Percentiles rank a stretch among this genome's conserved stretches.
Conservation (phyloP, 2,113 vertebrate species). For the Hemibagrus wyckioides region DNA sequence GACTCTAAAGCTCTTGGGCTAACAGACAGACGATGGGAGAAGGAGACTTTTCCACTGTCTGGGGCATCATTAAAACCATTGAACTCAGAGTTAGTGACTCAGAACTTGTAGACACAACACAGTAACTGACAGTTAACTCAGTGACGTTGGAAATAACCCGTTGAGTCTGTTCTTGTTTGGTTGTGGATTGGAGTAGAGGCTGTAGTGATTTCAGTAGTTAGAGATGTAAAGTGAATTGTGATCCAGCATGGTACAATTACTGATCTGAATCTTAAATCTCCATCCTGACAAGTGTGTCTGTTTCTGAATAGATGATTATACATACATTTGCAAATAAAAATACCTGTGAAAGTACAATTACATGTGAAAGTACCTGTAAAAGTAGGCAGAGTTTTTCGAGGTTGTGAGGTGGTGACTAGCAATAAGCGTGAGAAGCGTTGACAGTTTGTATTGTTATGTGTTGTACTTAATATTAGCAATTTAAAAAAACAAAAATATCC, state of each 20-base stretch:
- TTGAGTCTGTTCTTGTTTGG: constrained; percentile 9
- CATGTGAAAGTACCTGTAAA: neutral
- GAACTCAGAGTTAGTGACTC: constrained; percentile 11
- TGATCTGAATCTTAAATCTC: neutral
- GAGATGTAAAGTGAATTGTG: neutral
- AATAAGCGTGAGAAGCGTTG: neutral
- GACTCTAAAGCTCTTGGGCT: constrained; percentile 66
- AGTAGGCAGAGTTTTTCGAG: neutral
- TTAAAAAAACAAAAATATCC: neutral
- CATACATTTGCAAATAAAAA: neutral
- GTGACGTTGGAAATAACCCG: neutral
- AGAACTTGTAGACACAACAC: constrained; percentile 30
- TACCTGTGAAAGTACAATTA: neutral
- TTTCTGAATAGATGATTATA: too few species aligned
- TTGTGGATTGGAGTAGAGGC: neutral
- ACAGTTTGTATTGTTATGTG: neutral
- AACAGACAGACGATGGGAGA: constrained; percentile 59
- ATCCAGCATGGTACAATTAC: neutral
- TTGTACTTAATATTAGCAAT: neutral
- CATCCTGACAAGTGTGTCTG: neutral
- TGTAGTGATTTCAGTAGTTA: neutral
- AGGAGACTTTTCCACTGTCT: constrained; percentile 57
- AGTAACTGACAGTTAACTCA: constrained; percentile 23
- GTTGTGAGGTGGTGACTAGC: neutral
- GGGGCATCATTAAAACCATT: neutral